A percentile compares a stretch with the other conserved stretches of the same genome.
phyloP scores from a whole-genome alignment of 1,140 invertebrate genomes.

The Manduca sexta region DNA sequence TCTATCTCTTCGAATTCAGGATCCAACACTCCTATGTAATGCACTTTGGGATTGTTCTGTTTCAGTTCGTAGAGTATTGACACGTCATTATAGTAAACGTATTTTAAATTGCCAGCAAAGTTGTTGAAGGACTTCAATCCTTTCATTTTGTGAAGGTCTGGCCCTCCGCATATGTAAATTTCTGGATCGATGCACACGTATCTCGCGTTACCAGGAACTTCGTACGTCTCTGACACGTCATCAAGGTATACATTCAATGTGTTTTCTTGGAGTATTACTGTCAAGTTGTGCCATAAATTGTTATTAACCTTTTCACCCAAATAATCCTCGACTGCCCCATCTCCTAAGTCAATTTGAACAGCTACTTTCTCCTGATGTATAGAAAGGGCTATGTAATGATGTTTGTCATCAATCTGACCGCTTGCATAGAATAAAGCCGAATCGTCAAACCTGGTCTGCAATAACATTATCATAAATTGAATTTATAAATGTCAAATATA shows the following conservation, averaged over 20 bases:
- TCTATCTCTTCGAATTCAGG: constrained; percentile 88
- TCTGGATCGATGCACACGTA: constrained; percentile 94
- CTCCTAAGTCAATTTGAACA: constrained; percentile 88
- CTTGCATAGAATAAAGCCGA: constrained; percentile 91
- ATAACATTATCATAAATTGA: constrained; percentile 6
- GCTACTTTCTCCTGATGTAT: constrained; percentile 85
- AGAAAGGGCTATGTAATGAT: constrained; percentile 88
- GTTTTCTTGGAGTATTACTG: constrained; percentile 85
- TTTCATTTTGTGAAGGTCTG: constrained; percentile 84
- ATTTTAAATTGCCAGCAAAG: constrained; percentile 90
- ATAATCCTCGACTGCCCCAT: constrained; percentile 80
- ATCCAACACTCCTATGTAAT: constrained; percentile 85
- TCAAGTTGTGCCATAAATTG: constrained; percentile 92
- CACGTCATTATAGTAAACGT: constrained; percentile 94
- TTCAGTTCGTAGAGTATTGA: constrained; percentile 92
- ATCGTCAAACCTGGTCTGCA: constrained; percentile 87
- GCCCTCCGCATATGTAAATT: constrained; percentile 92
- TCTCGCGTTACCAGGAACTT: constrained; percentile 81
- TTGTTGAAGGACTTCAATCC: constrained; percentile 83
- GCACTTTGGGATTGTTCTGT: constrained; percentile 86
- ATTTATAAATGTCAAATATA: background rate
- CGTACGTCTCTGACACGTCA: constrained; percentile 78
- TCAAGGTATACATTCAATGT: constrained; percentile 83
- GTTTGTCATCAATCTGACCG: constrained; percentile 84
- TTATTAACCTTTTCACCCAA: constrained; percentile 81